Base-by-base conservation (phyloP, 2,888 invertebrate species). In the Netelia melanura region DNA sequence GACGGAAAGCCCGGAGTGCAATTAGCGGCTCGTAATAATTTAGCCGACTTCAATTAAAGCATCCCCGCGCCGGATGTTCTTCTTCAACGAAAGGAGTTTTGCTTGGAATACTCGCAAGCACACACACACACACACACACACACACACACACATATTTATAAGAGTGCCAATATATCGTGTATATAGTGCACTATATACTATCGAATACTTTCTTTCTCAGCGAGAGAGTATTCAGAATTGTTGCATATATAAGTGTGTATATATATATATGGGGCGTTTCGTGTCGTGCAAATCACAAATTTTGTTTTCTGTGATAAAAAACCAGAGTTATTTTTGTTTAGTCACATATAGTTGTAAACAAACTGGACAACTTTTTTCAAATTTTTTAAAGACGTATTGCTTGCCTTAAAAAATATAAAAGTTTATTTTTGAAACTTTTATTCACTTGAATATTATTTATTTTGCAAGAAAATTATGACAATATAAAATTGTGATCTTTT, bases 11-110 rank as follows among this genome's bases (percentile, higher is more conserved):
- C 65, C 58, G 86, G 87, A 87, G 89, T 88, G 92, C 92, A 92
- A 93, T 93, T 92, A 92, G 92, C 91, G 89, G 86, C 87, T 88
- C 87, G 92, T 91, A 90, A 92, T 92, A 92, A 92, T 91, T 93
- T 91, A 92, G 90, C 90, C 88, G 88, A 86, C 89, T 91, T 91
- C 91, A 90, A 92, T 92, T 92, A 92, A 92, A 90, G 92, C 89
- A 88, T 91, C 89, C 85, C 79, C 17, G 61, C 81, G 11, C 70
- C 68, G 64, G 77, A 84, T 84, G 77, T 74, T 81, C 74, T 8
- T 11, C 25, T 61, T 61, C 38, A 70, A 58, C 72, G 14, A 30
- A 72, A 48, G 61, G 58, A 17, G 54, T 71, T 56, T 25, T 54
- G 10, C 72, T 44, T 48, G 68, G 54, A 21, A 14, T 38, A 64